A percentile compares a stretch with the other conserved stretches of the same genome.
Conservation (phyloP, 1,140 invertebrate species). For the Chrysopa pallens region DNA sequence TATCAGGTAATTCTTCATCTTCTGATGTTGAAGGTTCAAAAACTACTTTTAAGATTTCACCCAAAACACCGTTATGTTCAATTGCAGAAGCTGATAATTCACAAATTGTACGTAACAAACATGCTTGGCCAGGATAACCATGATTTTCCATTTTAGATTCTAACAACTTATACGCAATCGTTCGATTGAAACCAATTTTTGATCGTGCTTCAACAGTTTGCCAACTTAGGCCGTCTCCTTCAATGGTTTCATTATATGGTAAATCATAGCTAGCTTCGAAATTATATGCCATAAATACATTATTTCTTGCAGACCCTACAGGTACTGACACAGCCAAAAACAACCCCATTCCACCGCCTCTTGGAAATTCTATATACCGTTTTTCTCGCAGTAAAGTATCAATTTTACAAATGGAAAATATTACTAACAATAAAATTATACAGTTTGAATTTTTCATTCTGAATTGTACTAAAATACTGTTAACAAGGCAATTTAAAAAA, state of each 20-base stretch:
- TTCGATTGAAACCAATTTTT: slow-evolving; percentile 8
- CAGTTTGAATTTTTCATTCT: no score
- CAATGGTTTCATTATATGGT: slow-evolving; percentile 15
- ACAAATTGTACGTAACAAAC: slow-evolving; percentile 27
- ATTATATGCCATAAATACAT: slow-evolving; percentile 57
- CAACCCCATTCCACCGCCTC: slow-evolving; percentile 10
- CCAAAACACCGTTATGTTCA: slow-evolving; percentile 26
- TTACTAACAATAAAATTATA: no score
- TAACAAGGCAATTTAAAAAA: no score
- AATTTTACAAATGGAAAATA: no score
- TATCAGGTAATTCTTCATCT: slow-evolving; percentile 17
- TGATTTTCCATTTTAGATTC: slow-evolving; percentile 21
- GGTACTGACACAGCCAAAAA: slow-evolving; percentile 54
- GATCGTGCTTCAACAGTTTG: slow-evolving; percentile 9
- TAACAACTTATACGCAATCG: slow-evolving; percentile 11
- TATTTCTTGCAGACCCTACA: slow-evolving; percentile 43
- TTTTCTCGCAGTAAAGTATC: no score
- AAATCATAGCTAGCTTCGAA: slow-evolving; percentile 51
- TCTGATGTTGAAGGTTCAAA: slow-evolving; percentile 25
- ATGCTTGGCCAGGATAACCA: slow-evolving; percentile 29
- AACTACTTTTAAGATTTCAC: slow-evolving; percentile 28
- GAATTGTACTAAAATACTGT: no score
- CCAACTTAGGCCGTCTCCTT: slow-evolving; percentile 12
- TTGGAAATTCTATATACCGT: no score
- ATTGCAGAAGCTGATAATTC: slow-evolving; percentile 22